Evolutionary conservation across 2,113 vertebrate species (phyloP).

Genomic region (Chauna torquata): DNA sequence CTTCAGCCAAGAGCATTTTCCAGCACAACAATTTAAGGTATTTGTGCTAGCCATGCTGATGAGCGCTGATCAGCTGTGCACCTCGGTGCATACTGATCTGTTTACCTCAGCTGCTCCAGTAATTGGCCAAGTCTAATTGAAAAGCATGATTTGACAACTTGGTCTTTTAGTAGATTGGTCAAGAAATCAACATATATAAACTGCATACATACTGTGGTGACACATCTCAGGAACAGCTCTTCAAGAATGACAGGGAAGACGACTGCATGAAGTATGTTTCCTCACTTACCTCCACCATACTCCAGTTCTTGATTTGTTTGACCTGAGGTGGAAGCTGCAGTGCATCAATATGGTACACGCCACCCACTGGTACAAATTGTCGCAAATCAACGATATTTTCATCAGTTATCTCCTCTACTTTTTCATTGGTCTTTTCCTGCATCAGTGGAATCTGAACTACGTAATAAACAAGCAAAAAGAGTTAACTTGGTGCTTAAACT

Average conservation of each 20-base stretch:
- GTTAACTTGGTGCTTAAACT: not conserved
- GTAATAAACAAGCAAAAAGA: not conserved
- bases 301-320: conserved; percentile 78
- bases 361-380: conserved; percentile 82
- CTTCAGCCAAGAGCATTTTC: not conserved
- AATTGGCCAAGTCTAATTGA: not conserved
- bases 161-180: not conserved
- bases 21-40: fast-evolving
- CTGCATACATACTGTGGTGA: fast-evolving
- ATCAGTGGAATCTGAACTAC: conserved; percentile 26
- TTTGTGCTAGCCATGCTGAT: not conserved
- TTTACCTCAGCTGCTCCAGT: not conserved
- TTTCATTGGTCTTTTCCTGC: not conserved
- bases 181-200: fast-evolving
- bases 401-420: not conserved
- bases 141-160: not conserved
- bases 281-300: conserved; percentile 81
- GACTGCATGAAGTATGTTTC: too few relatives aligned
- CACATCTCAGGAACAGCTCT: not conserved
- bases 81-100: not conserved
- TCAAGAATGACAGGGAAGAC: not conserved
- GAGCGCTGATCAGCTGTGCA: not conserved
- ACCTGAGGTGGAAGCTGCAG: conserved; percentile 85
- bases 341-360: conserved; percentile 82
- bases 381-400: conserved; percentile 76